phyloP scores from a whole-genome alignment of 2,888 invertebrate genomes.

The Drosophila neonasuta region DNA sequence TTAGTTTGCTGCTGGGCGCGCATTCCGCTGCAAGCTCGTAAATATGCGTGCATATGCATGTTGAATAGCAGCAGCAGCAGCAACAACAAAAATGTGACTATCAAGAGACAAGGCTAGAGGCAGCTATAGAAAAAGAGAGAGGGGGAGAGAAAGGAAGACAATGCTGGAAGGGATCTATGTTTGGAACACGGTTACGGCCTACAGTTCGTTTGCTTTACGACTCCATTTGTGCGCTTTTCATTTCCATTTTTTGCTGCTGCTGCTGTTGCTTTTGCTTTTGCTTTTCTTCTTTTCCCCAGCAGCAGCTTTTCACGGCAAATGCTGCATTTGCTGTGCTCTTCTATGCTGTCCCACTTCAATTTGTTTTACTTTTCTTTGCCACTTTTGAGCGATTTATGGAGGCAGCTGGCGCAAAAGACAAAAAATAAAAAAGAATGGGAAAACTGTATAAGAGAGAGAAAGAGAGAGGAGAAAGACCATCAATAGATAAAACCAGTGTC shows the following conservation, averaged over 20 bases:
- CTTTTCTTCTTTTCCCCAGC: constrained; percentile 1
- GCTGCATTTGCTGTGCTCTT: constrained; percentile 36
- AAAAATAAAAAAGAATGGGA: not conserved
- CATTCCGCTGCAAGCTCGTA: constrained; percentile 48
- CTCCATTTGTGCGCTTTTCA: constrained; percentile 73
- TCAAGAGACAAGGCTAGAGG: constrained; percentile 15
- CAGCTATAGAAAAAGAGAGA: not conserved
- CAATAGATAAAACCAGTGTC: constrained; percentile 64
- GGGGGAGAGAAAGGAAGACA: not conserved
- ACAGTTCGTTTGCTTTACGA: constrained; percentile 71
- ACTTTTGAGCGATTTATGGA: constrained; percentile 74
- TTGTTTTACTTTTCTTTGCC: constrained; percentile 73
- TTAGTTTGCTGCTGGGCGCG: constrained; percentile 25
- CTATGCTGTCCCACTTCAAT: constrained; percentile 58
- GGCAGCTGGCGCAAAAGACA: constrained; percentile 41
- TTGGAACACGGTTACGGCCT: constrained; percentile 30
- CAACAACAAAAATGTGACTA: constrained; percentile 25
- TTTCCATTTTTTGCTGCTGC: constrained; percentile 50
- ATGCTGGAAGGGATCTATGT: not conserved
- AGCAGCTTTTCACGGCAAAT: constrained; percentile 47
- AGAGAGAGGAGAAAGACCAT: constrained; percentile 21
- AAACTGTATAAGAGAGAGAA: not conserved
- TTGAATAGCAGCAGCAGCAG: constrained; percentile 31
- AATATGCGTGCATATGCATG: constrained; percentile 72
- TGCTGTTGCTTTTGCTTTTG: not conserved